A percentile compares a stretch with the other conserved stretches of the same genome.
Evolutionary conservation across 2,888 invertebrate genomes (phyloP).

Genomic region (Busseola fusca): DNA sequence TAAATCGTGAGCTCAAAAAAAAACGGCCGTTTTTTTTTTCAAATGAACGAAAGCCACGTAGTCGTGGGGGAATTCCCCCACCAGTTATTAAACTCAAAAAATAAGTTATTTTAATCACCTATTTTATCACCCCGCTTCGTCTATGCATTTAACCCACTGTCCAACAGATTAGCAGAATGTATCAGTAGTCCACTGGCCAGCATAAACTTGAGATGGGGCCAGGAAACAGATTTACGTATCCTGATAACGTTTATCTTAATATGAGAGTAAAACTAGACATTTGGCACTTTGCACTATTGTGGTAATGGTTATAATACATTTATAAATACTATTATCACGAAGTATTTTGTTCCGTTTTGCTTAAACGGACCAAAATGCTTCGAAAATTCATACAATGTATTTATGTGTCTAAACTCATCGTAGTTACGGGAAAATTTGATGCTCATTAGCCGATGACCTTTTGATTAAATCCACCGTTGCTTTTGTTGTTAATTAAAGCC

Average conservation of each 20-base stretch:
- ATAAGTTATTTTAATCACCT: too few species aligned
- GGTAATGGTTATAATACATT: background rate
- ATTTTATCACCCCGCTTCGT: slow-evolving; percentile 18
- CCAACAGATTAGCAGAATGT: slow-evolving; percentile 48
- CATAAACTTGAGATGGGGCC: slow-evolving; percentile 35
- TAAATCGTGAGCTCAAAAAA: too few species aligned
- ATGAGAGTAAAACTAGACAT: slow-evolving; percentile 24
- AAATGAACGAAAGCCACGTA: too few species aligned
- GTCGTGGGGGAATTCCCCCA: too few species aligned
- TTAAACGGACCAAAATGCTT: background rate
- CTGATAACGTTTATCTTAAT: slow-evolving; percentile 44
- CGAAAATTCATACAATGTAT: background rate
- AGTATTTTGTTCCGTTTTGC: background rate
- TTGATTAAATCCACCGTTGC: background rate
- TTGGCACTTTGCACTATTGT: background rate
- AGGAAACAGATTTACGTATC: slow-evolving; percentile 39
- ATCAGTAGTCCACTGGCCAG: slow-evolving; percentile 28
- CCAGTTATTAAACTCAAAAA: background rate
- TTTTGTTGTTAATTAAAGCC: background rate
- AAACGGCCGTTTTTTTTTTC: too few species aligned
- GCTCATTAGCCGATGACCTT: background rate
- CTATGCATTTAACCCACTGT: background rate
- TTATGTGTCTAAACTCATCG: background rate
- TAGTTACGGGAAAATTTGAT: background rate
- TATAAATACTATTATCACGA: background rate